These are phyloP conservation scores for Omphaloscelis lunosa DNA, from an alignment of 2,888 invertebrate species.

Conservation along the genomic window DNA sequence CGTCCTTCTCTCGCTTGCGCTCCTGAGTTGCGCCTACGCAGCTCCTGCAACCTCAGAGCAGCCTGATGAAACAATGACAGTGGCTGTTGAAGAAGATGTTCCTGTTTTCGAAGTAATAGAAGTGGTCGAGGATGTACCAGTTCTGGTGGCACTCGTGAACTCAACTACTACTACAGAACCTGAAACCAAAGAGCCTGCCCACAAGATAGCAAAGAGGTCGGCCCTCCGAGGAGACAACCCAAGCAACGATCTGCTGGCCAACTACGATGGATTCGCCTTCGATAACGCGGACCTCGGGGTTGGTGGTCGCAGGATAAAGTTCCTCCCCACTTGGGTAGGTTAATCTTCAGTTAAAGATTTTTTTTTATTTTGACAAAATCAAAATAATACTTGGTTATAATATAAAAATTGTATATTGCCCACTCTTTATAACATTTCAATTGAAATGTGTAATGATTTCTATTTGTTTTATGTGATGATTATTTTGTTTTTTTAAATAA, in stretches of 20 bases:
- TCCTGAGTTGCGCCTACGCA: slow-evolving; percentile 73
- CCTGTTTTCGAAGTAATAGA: slow-evolving; percentile 77
- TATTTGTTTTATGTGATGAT: slow-evolving; percentile 14
- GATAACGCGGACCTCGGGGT: slow-evolving; percentile 79
- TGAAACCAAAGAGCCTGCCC: slow-evolving; percentile 70
- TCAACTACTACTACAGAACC: slow-evolving; percentile 65
- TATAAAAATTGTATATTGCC: slow-evolving; percentile 9
- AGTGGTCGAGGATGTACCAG: slow-evolving; percentile 79
- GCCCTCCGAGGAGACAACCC: slow-evolving; percentile 81
- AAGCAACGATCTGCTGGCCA: slow-evolving; percentile 82
- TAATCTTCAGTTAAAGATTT: slow-evolving; percentile 62
- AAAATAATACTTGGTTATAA: neutral
- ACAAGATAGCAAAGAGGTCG: slow-evolving; percentile 82
- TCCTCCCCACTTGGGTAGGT: slow-evolving; percentile 86
- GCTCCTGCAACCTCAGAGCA: slow-evolving; percentile 75
- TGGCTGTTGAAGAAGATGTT: slow-evolving; percentile 68
- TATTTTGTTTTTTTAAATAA: slow-evolving; percentile 49
- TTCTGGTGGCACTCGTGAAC: slow-evolving; percentile 72
- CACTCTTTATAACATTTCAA: slow-evolving; percentile 18
- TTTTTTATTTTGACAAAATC: neutral
- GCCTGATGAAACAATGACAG: slow-evolving; percentile 70
- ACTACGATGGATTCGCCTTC: slow-evolving; percentile 78
- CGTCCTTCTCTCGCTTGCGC: slow-evolving; percentile 79
- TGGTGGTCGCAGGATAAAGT: slow-evolving; percentile 85
- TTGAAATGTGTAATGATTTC: slow-evolving; percentile 16